These are phyloP conservation scores for Drosophila oshimai DNA, from an alignment of 1,140 invertebrate genomes.

Conservation along the genomic window DNA sequence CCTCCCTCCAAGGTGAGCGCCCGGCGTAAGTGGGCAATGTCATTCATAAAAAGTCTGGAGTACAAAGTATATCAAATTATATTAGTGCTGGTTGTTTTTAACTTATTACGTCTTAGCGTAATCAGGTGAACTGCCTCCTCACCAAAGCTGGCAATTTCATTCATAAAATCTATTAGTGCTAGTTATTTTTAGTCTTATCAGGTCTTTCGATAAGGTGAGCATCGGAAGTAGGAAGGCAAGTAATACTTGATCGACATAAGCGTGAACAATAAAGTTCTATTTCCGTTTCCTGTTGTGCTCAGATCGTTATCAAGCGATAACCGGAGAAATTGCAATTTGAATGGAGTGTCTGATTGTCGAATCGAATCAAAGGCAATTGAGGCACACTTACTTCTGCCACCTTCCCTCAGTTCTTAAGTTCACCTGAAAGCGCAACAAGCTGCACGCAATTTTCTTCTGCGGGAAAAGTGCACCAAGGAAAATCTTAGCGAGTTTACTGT, in stretches of 20 bases:
- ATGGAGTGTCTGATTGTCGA: slow-evolving; percentile 36
- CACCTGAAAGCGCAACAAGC: slow-evolving; percentile 30
- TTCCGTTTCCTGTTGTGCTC: slow-evolving; percentile 31
- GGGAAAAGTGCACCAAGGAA: slow-evolving; percentile 48
- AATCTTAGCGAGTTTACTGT: not conserved
- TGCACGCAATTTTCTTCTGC: slow-evolving; percentile 40
- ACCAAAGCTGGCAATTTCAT: too few relatives aligned
- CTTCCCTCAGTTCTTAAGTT: not conserved
- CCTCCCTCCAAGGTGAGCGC: not conserved
- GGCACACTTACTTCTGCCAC: slow-evolving; percentile 15
- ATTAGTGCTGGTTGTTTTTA: too few relatives aligned
- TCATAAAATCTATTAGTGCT: too few relatives aligned
- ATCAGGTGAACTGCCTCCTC: too few relatives aligned
- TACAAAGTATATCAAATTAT: too few relatives aligned
- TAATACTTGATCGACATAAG: too few relatives aligned
- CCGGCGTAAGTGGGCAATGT: not conserved
- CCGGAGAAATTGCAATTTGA: slow-evolving; percentile 34
- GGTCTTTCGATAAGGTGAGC: too few relatives aligned
- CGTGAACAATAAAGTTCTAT: slow-evolving; percentile 12
- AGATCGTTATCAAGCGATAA: slow-evolving; percentile 29
- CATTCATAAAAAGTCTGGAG: slow-evolving; percentile 33
- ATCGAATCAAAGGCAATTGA: slow-evolving; percentile 41
- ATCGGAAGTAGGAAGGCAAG: too few relatives aligned
- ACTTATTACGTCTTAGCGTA: too few relatives aligned
- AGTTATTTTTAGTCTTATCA: too few relatives aligned